These are phyloP conservation scores for Schizaphis graminum DNA, from an alignment of 2,888 invertebrate species.

Conservation along the genomic window DNA sequence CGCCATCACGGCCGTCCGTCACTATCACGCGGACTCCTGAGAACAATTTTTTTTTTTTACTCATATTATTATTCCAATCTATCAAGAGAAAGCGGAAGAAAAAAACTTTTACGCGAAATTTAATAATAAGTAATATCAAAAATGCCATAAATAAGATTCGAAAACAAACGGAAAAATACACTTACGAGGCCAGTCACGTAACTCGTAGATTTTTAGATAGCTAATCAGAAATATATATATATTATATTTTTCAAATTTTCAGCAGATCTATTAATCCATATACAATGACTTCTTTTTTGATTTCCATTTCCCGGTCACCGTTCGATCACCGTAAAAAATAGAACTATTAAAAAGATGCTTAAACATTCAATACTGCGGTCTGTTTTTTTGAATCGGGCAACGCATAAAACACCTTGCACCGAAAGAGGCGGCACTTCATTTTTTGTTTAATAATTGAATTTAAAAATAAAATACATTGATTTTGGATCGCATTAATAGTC, in stretches of 20 bases:
- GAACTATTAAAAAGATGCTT: neutral
- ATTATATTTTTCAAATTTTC: neutral
- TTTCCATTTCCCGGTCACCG: neutral
- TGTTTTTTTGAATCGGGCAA: neutral
- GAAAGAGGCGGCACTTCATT: neutral
- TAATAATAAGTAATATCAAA: constrained; percentile 51
- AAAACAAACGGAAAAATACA: constrained; percentile 25
- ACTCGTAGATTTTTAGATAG: constrained; percentile 29
- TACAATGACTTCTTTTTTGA: neutral
- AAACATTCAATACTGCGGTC: neutral
- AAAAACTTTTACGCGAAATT: constrained; percentile 50
- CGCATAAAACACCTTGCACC: neutral
- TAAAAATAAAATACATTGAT: neutral
- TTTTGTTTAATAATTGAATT: neutral
- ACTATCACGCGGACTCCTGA: neutral
- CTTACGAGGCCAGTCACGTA: constrained; percentile 41
- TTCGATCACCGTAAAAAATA: neutral
- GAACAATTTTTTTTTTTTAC: constrained; percentile 19
- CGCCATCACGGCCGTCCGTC: neutral
- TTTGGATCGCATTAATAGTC: too few relatives aligned
- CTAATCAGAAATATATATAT: constrained; percentile 26
- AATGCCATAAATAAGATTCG: constrained; percentile 38
- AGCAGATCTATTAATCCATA: neutral
- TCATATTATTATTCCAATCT: constrained; percentile 20
- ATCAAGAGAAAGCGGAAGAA: neutral